Conservation (phyloP, 2,888 invertebrate species). For the Stegophylla sp. region DNA sequence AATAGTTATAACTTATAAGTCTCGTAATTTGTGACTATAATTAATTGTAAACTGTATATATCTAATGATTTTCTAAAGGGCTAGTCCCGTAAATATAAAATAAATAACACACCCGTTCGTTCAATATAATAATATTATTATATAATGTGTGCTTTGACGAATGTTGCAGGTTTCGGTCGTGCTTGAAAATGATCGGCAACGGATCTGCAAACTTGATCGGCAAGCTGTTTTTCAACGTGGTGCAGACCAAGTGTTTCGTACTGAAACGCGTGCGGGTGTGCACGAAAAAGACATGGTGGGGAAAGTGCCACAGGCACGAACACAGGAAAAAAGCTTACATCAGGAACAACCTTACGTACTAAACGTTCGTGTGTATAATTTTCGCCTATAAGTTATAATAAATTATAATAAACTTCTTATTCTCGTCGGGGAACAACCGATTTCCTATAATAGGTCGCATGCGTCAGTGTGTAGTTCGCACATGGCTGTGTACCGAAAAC, state of each 20-base stretch:
- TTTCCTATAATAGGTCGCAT: neutral
- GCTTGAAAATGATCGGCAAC: conserved; percentile 85
- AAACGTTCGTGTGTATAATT: neutral
- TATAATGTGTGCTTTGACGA: too few species aligned
- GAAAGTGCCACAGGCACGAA: conserved; percentile 75
- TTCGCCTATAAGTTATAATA: conserved; percentile 3
- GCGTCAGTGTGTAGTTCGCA: too few species aligned
- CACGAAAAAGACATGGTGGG: conserved; percentile 80
- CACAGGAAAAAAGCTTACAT: conserved; percentile 58
- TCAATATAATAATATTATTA: too few species aligned
- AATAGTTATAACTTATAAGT: too few species aligned
- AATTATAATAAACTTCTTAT: neutral
- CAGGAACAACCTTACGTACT: conserved; percentile 60
- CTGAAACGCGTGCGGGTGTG: conserved; percentile 81
- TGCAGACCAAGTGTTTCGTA: conserved; percentile 92
- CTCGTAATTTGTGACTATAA: too few species aligned
- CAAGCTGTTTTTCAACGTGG: conserved; percentile 91
- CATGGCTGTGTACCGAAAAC: too few species aligned
- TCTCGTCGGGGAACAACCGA: neutral
- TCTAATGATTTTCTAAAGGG: too few species aligned
- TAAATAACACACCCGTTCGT: too few species aligned
- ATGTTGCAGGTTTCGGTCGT: conserved; percentile 84
- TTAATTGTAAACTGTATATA: too few species aligned
- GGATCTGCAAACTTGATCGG: conserved; percentile 89
- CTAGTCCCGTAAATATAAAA: too few species aligned